Evolutionary conservation across 2,113 vertebrate species (phyloP), one percentile per base, ranked within the genome.

Genomic region (Coregonus clupeaformis): DNA sequence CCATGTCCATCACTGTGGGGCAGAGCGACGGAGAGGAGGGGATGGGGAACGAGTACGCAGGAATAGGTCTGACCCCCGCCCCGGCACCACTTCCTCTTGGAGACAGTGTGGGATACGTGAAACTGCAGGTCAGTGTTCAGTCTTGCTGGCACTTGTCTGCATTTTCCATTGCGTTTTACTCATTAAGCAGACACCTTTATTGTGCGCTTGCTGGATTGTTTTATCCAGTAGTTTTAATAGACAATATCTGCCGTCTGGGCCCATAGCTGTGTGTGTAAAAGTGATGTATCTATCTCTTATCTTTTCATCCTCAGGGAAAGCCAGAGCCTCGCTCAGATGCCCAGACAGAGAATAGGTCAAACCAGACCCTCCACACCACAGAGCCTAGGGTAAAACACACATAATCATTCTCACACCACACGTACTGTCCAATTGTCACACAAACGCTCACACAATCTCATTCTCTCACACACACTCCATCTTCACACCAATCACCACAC

Each of bases 41-140:
- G 45, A 88, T 87, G 5, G 92, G 93, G 68, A 96, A 95, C 7
- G 95, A 96, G 73, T 96, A 97, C 0, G 96, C 95, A 12, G 96
- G 95, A 13, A 97, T 97, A 30, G 94, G 94, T 9, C 52, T 94
- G 72, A 91, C 92, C 0, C 91, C 91, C 6, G 77, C 90, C 22
- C 87, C 85, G 0, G 78, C 89, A 0, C 85, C 88, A 0, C 81
- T 86, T 6, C 89, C 89, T 9, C 76, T 83, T 22, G 93, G 92
- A 78, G 93, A 94, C 86, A 93, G 90, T 30, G 93, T 92, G 52
- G 93, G 92, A 82, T 94, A 94, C 6, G 93, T 94, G 69, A 93
- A 93, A 70, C 82, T 94, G 27, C 93, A 94, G 93, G 93, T 93
- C 18, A 65, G 88, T 71, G 42, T 72, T 64, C 45, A 6, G 6